Conservation (phyloP, 2,888 invertebrate genomes). For the Diadegma fenestrale region DNA sequence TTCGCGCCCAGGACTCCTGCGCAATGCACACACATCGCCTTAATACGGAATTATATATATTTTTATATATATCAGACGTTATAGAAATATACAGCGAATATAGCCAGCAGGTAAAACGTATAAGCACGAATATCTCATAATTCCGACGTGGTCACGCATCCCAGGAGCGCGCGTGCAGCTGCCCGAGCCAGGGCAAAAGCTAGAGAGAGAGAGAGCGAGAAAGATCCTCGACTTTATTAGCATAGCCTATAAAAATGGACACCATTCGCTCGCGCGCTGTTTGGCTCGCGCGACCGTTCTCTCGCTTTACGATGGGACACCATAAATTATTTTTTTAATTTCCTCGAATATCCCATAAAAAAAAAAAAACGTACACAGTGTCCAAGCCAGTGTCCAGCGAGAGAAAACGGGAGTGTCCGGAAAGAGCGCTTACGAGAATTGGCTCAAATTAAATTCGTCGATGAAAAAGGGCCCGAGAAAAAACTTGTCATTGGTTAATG, state of each 20-base stretch:
- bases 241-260: constrained; percentile 83
- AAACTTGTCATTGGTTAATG: constrained; percentile 43
- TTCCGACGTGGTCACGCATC: constrained; percentile 82
- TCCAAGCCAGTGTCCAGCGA: not conserved
- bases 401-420: constrained; percentile 11
- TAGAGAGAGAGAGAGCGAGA: constrained; percentile 27
- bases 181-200: constrained; percentile 70
- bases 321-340: constrained; percentile 81
- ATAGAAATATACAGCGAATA: constrained; percentile 30
- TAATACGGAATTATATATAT: not conserved
- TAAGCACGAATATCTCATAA: constrained; percentile 81
- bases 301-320: constrained; percentile 77
- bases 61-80: not conserved
- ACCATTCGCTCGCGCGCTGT: constrained; percentile 70
- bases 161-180: constrained; percentile 78
- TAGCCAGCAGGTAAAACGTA: constrained; percentile 70
- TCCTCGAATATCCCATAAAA: constrained; percentile 82
- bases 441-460: constrained; percentile 60
- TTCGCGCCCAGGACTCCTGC: constrained; percentile 53
- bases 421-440: constrained; percentile 55
- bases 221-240: constrained; percentile 80
- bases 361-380: constrained; percentile 44
- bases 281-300: constrained; percentile 57
- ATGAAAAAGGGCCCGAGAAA: not conserved
- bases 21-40: constrained; percentile 29